These are phyloP conservation scores for Stenodema calcarata DNA, from an alignment of 2,888 invertebrate species.

Conservation along the genomic window DNA sequence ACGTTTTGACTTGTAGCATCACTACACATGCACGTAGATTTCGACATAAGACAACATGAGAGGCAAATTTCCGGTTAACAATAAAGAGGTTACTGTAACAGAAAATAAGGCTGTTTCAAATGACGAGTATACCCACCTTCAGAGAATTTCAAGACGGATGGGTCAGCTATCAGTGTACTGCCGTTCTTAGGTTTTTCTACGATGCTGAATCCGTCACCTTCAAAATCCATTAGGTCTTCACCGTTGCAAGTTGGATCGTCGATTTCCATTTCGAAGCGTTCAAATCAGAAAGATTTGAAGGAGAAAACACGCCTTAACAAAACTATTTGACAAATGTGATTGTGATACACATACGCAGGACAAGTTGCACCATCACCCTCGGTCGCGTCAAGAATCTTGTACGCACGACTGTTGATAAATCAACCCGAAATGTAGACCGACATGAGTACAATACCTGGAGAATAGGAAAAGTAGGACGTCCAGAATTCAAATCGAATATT, in stretches of 20 bases:
- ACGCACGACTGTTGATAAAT: too few relatives aligned
- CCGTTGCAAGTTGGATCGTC: neutral
- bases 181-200: constrained; percentile 9
- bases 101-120: neutral
- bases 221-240: neutral
- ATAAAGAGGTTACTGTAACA: too few relatives aligned
- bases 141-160: constrained; percentile 44
- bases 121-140: constrained; percentile 22
- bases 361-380: neutral
- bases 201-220: constrained; percentile 34
- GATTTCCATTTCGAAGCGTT: neutral
- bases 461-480: too few relatives aligned
- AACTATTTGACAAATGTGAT: neutral
- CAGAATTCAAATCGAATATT: too few relatives aligned
- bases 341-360: neutral
- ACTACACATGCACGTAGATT: too few relatives aligned
- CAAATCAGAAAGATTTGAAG: too few relatives aligned
- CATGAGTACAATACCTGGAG: too few relatives aligned
- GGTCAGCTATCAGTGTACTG: neutral
- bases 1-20: too few relatives aligned
- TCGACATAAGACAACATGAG: too few relatives aligned
- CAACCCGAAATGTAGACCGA: too few relatives aligned
- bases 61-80: too few relatives aligned
- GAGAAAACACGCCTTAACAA: neutral
- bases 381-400: neutral